Percentiles rank a stretch among this genome's conserved stretches.
These are phyloP conservation scores for Urosaurus nigricauda DNA, from an alignment of 2,797 vertebrate genomes.

Conservation along the genomic window DNA sequence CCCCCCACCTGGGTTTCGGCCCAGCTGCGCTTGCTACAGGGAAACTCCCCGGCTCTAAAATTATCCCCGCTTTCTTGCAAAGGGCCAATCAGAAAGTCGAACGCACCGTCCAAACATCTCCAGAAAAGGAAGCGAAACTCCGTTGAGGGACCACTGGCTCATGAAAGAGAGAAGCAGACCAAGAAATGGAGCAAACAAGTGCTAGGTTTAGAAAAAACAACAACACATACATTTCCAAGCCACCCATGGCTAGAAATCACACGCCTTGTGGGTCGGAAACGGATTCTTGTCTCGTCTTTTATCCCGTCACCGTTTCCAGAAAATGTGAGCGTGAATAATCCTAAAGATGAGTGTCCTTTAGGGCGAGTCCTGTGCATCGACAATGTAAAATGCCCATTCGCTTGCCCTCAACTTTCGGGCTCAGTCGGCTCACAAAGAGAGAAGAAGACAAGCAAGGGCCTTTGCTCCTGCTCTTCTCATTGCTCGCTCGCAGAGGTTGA, in stretches of 20 bases:
- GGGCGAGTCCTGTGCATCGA: too few relatives aligned
- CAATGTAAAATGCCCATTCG: too few relatives aligned
- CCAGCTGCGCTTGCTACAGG: neutral
- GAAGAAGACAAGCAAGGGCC: too few relatives aligned
- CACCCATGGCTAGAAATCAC: neutral
- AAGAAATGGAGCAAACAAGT: neutral
- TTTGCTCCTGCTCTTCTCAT: too few relatives aligned
- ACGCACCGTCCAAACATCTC: constrained; percentile 9
- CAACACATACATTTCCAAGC: constrained; percentile 1
- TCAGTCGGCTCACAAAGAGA: too few relatives aligned
- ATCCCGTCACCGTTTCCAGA: neutral
- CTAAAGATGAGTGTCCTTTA: neutral
- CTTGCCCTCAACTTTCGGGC: too few relatives aligned
- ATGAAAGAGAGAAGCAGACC: neutral
- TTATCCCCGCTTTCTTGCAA: neutral
- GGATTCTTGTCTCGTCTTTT: neutral
- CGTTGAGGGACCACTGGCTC: constrained; percentile 25
- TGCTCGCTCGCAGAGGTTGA: too few relatives aligned
- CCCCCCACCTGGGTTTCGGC: constrained; percentile 17
- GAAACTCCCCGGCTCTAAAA: constrained; percentile 32
- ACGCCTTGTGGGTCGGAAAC: too few relatives aligned
- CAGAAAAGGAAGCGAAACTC: constrained; percentile 45
- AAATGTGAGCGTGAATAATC: neutral
- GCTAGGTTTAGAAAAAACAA: neutral
- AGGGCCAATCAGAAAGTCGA: constrained; percentile 37